Percentiles rank a stretch among this genome's conserved stretches.
Conservation (phyloP, 2,797 vertebrate species). For the Artibeus jamaicensis region DNA sequence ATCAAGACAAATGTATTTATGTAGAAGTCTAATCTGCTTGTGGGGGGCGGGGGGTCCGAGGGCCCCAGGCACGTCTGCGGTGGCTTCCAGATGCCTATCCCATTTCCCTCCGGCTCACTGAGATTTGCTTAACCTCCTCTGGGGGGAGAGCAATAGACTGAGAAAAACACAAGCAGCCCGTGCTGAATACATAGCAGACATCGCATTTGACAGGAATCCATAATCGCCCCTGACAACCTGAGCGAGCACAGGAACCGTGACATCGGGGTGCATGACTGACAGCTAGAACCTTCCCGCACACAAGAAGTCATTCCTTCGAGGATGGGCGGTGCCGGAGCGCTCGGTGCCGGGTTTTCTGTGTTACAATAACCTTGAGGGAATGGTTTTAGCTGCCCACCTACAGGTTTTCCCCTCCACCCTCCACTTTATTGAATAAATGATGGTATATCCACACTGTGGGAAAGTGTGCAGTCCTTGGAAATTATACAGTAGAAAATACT, state of each 20-base stretch:
- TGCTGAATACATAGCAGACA: constrained; percentile 37
- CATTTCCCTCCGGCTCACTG: not conserved
- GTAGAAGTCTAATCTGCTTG: constrained; percentile 36
- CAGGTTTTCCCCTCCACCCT: not conserved
- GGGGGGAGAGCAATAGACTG: not conserved
- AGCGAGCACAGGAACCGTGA: constrained; percentile 47
- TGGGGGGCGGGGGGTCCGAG: not conserved
- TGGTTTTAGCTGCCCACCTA: constrained; percentile 35
- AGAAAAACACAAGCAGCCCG: constrained; percentile 58
- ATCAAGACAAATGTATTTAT: constrained; percentile 44
- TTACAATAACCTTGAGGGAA: constrained; percentile 45
- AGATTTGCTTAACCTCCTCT: constrained; percentile 53
- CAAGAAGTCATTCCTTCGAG: constrained; percentile 65
- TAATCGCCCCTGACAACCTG: constrained; percentile 58
- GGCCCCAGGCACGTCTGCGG: not conserved
- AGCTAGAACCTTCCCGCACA: constrained; percentile 59
- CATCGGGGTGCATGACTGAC: constrained; percentile 63
- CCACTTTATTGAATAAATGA: constrained; percentile 34
- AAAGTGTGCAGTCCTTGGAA: constrained; percentile 27
- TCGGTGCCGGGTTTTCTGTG: constrained; percentile 41
- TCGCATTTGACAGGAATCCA: constrained; percentile 69
- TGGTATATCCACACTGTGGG: not conserved
- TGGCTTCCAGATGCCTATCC: not conserved
- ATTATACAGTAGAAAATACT: constrained; percentile 18
- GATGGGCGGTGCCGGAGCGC: constrained; percentile 44